Percentiles rank a stretch among this genome's conserved stretches.
phyloP scores from a whole-genome alignment of 2,888 invertebrate genomes.

The Rhagophthalmus giganteus region DNA sequence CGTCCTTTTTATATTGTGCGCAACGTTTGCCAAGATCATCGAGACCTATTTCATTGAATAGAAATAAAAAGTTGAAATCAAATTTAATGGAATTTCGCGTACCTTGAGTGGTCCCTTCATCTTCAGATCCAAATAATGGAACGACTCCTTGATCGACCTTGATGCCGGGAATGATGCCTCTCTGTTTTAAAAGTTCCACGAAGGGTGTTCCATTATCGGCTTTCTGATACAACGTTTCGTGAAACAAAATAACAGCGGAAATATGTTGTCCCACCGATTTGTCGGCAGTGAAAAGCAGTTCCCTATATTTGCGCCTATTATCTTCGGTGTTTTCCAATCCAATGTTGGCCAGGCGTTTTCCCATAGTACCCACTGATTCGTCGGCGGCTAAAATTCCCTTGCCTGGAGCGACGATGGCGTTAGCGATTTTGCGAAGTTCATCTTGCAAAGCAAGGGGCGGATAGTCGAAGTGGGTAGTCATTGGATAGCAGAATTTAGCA shows the following conservation, averaged over 20 bases:
- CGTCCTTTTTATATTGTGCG: constrained; percentile 64
- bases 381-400: constrained; percentile 97
- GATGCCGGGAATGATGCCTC: constrained; percentile 62
- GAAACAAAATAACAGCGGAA: constrained; percentile 68
- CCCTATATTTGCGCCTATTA: constrained; percentile 72
- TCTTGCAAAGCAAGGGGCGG: constrained; percentile 81
- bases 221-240: constrained; percentile 70
- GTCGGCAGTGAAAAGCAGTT: constrained; percentile 63
- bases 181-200: constrained; percentile 57
- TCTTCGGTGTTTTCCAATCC: constrained; percentile 91
- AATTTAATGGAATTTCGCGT: not conserved
- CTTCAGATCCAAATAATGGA: constrained; percentile 62
- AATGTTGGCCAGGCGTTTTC: constrained; percentile 84
- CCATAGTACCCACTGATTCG: constrained; percentile 91
- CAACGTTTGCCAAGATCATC: constrained; percentile 64
- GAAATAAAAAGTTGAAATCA: not conserved
- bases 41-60: too few relatives aligned
- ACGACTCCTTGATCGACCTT: constrained; percentile 69
- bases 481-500: constrained; percentile 11
- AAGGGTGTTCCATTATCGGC: constrained; percentile 61
- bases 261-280: constrained; percentile 57
- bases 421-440: constrained; percentile 83
- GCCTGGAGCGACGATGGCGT: constrained; percentile 86
- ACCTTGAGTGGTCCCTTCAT: constrained; percentile 94
- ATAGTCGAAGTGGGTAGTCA: constrained; percentile 62